Conservation (phyloP, 1,140 invertebrate species). For the Mercenaria mercenaria region DNA sequence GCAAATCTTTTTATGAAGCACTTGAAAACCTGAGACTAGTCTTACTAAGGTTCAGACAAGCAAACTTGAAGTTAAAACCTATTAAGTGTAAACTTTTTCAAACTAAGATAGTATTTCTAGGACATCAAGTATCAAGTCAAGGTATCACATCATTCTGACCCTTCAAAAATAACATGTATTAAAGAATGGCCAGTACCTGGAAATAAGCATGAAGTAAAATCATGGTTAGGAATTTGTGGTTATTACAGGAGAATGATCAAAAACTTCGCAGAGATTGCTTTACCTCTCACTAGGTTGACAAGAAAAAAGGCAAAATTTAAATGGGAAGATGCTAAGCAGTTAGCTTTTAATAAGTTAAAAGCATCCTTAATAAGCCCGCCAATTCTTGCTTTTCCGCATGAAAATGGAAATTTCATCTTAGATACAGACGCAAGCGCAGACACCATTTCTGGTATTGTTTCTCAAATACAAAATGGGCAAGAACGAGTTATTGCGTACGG, state of each 20-base stretch:
- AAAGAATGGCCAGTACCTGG: constrained; percentile 74
- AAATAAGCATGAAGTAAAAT: constrained; percentile 80
- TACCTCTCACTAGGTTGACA: constrained; percentile 26
- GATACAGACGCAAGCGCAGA: constrained; percentile 37
- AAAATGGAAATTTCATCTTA: constrained; percentile 19
- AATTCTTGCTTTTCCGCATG: constrained; percentile 18
- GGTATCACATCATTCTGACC: constrained; percentile 75
- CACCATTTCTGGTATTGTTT: constrained; percentile 27
- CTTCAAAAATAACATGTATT: constrained; percentile 82
- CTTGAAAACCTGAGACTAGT: constrained; percentile 26
- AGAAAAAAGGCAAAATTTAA: constrained; percentile 44
- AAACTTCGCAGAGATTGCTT: constrained; percentile 36
- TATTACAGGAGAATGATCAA: constrained; percentile 67
- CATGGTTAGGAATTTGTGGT: constrained; percentile 61
- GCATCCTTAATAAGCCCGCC: neutral
- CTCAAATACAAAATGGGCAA: constrained; percentile 42
- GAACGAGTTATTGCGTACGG: constrained; percentile 22
- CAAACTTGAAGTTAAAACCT: constrained; percentile 20
- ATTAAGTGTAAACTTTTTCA: constrained; percentile 26
- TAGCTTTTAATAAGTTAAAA: constrained; percentile 29
- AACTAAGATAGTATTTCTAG: constrained; percentile 40
- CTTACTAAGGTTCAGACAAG: constrained; percentile 1
- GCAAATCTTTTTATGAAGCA: constrained; percentile 18
- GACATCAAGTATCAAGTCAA: neutral
- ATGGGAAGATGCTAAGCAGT: constrained; percentile 12